Conservation (phyloP, 2,113 vertebrate species). For the Geococcyx californianus region DNA sequence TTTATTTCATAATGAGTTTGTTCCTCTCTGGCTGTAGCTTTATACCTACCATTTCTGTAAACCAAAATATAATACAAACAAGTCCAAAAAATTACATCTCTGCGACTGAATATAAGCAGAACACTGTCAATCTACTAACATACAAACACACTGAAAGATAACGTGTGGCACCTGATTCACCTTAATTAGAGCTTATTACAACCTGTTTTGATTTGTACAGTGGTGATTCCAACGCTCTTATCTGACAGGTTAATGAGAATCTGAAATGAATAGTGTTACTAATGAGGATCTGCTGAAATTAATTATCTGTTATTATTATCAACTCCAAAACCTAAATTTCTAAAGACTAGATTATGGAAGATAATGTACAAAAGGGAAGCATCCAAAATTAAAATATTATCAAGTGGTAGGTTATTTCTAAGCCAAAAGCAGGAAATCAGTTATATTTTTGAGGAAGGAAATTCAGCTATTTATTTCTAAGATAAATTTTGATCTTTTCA, state of each 20-base stretch:
- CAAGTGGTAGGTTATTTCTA: conserved; percentile 20
- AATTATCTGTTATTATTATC: conserved; percentile 56
- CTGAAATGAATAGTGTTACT: conserved; percentile 56
- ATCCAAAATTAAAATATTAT: not conserved
- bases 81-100: not conserved
- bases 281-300: conserved; percentile 61
- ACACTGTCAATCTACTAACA: not conserved
- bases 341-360: conserved; percentile 42
- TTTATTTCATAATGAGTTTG: not conserved
- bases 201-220: conserved; percentile 39
- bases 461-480: not conserved
- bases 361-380: conserved; percentile 24
- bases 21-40: not conserved
- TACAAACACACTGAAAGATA: conserved; percentile 12
- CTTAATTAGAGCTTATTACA: conserved; percentile 58
- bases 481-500: not conserved
- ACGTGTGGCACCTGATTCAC: not conserved
- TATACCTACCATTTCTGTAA: not conserved
- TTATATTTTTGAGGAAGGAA: not conserved
- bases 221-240: conserved; percentile 36
- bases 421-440: not conserved
- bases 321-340: conserved; percentile 46
- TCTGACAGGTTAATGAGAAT: conserved; percentile 51
- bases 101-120: not conserved
- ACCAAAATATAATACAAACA: not conserved